Evolutionary conservation across 2,888 invertebrate species (phyloP), one percentile per base, ranked within the genome.

Genomic region (Mythimna vitellina): DNA sequence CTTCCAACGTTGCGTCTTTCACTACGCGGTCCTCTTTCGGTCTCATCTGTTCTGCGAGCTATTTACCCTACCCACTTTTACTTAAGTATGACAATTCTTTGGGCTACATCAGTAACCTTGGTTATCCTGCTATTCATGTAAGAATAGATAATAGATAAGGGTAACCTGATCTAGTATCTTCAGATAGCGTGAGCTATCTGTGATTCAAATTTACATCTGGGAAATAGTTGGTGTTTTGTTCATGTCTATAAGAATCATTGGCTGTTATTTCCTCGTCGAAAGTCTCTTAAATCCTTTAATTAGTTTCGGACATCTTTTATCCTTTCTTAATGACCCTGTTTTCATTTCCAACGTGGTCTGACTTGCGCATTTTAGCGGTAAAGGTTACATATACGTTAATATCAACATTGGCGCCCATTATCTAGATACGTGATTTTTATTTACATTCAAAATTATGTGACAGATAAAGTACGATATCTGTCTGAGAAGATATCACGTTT

Each of bases 401-500:
- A 78, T 64, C 64, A 35, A 46, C 51, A 35, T 49, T 53, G 51
- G 51, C 51, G 32, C 42, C 7, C 51, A 53, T 56, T 79, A 82
- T 77, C 66, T 35, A 7, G 35, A 58, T 65, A 29, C 54, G 14
- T 67, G 71, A 71, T 58, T 67, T 25, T 32, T 61, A 66, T 70
- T 70, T 68, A 69, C 53, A 58, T 80, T 42, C 25, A 67, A 79
- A 61, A 49, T 57, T 57, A 46, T 56, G 51, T 54, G n/a, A 46
- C 54, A 72, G 78, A 73, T 82, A 78, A 60, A 49, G 5, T 17
- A 12, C n/a, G 5, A 35, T 73, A 73, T 17, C 51, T 56, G 32
- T 68, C 65, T 65, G 42, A 35, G 25, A 57, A 76, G 58, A 66
- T 74, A 61, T n/a, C 29, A 53, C 53, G 51, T 75, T 81, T 77